Evolutionary conservation across 2,113 vertebrate genomes (phyloP), one percentile per base, ranked within the genome.

Genomic region (Montifringilla adamsi): DNA sequence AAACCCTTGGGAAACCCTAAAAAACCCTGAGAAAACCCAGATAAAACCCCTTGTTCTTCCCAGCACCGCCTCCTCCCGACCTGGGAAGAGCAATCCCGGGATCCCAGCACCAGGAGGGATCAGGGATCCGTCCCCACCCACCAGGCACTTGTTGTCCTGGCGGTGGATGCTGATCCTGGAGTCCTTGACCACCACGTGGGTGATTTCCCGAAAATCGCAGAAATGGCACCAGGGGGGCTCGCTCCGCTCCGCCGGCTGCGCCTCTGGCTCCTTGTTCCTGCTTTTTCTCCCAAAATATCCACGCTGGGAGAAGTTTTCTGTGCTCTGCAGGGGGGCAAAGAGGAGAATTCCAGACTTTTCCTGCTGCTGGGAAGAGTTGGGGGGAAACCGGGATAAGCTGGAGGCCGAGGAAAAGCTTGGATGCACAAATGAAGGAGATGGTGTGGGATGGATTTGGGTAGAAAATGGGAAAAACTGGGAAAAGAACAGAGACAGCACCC

Each of bases 161-260:
- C 97, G 98, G 93, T 98, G 97, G 95, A 99, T 95, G 97, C 96
- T 97, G 96, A 99, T 97, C 18, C 93, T 76, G 73, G 69, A 39
- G 1, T 97, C 98, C 46, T 92, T 97, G 80, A 99, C 59, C 85
- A 98, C 97, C 11, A 99, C 89, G 60, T 99, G 99, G 7, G 98
- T 99, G 95, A 99, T 98, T 55, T 98, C 98, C 56, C 97, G 98
- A 92, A 99, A 99, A 94, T 99, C 98, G 1, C 98, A 99, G 97
- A 99, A 99, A 28, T 47, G 63, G 19, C 16, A 69, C 99, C 98
- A 99, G 0, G 85, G 74, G 0, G 15, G 50, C 44, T 97, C 96
- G 8, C 13, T n/a, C 4, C n/a, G 44, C 35, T 97, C 95, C 2
- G 11, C 73, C 1, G 47, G 66, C 22, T 52, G 95, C 11, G 78